Evolutionary conservation across 2,113 vertebrate species (phyloP).

Genomic region (Anguilla rostrata): DNA sequence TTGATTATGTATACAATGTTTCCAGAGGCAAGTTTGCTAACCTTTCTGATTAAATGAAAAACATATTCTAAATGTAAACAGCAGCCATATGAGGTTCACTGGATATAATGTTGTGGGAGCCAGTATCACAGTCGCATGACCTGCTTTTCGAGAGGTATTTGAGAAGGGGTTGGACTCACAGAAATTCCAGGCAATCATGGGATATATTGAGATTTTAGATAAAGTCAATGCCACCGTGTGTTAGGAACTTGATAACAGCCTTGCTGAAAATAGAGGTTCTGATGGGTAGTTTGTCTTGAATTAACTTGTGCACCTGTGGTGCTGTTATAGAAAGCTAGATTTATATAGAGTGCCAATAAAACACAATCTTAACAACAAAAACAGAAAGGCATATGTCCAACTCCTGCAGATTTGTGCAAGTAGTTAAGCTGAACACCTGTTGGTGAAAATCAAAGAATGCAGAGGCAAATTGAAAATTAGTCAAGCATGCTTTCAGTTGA

Average conservation of each 20-base stretch:
- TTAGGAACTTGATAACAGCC: background rate
- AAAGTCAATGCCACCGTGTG: background rate
- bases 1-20: conserved; percentile 3
- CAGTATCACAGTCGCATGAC: background rate
- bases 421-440: background rate
- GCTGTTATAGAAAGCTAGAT: background rate
- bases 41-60: conserved; percentile 12
- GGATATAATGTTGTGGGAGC: background rate
- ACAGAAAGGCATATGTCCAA: background rate
- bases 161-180: background rate
- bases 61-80: background rate
- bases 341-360: background rate
- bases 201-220: background rate
- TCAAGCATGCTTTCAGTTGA: background rate
- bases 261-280: background rate
- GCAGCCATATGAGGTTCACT: background rate
- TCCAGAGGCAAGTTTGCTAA: background rate
- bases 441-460: background rate
- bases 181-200: background rate
- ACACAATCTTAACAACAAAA: background rate
- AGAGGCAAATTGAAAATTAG: background rate
- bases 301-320: background rate
- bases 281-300: background rate
- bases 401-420: background rate
- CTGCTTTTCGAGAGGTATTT: background rate